A percentile compares a stretch with the other conserved stretches of the same genome.
Evolutionary conservation across 2,797 vertebrate genomes (phyloP).

Genomic region (Heteromormyrus szaboi): DNA sequence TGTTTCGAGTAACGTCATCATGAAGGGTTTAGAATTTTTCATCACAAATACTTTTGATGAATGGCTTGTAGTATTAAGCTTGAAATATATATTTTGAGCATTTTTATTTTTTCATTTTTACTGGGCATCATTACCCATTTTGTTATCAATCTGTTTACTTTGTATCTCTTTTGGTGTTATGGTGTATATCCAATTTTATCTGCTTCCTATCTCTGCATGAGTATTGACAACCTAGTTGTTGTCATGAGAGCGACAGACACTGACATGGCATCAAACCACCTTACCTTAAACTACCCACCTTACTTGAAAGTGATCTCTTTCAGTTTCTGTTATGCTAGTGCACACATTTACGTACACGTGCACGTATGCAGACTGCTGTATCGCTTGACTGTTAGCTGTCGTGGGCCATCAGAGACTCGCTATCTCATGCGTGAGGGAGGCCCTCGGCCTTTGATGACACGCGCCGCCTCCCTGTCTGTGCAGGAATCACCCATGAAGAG

Average conservation of each 20-base stretch:
- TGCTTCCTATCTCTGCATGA: neutral
- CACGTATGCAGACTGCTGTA: neutral
- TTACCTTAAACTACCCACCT: neutral
- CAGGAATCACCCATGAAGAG: slow-evolving; percentile 94
- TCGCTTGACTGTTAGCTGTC: neutral
- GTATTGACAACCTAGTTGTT: neutral
- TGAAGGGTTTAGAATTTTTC: neutral
- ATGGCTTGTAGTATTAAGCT: neutral
- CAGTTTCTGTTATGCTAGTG: neutral
- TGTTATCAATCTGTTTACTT: neutral
- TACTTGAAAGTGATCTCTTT: neutral
- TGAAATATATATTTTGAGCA: neutral
- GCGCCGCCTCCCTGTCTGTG: neutral
- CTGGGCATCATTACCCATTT: neutral
- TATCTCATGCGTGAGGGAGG: neutral
- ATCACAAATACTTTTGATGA: neutral
- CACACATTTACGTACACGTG: neutral
- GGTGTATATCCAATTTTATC: neutral
- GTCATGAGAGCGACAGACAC: neutral
- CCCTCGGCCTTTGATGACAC: neutral
- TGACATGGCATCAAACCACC: neutral
- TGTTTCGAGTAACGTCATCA: neutral
- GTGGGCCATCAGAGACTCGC: neutral
- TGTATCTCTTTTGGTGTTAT: neutral
- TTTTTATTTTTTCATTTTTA: neutral